Percentiles rank a stretch among this genome's conserved stretches.
phyloP scores from a whole-genome alignment of 2,797 vertebrate genomes.

The Macroramphosus scolopax region DNA sequence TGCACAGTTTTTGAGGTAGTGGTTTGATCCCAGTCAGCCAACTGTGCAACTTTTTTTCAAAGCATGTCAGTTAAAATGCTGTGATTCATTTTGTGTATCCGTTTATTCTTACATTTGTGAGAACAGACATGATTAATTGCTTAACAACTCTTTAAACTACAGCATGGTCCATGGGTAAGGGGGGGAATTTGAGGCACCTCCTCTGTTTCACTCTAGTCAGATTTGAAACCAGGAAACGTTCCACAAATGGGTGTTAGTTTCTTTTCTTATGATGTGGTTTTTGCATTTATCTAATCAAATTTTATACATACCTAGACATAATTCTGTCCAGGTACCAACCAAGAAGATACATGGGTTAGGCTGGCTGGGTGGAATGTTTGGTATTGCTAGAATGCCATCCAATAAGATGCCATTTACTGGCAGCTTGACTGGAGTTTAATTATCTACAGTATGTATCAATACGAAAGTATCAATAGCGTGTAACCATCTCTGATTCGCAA shows the following conservation, averaged over 20 bases:
- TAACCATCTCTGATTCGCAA: too few species aligned
- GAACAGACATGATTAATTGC: too few species aligned
- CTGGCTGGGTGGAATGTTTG: not conserved
- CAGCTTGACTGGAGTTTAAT: too few species aligned
- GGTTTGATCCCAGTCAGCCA: constrained; percentile 2
- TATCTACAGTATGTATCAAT: not conserved
- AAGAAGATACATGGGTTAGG: constrained; percentile 1
- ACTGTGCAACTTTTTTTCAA: not conserved
- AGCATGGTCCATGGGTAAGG: not conserved
- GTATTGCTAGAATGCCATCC: constrained; percentile 1
- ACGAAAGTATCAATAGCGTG: too few species aligned
- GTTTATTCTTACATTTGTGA: not conserved
- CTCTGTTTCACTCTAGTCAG: constrained; percentile 3
- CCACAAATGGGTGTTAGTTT: constrained; percentile 28
- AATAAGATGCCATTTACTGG: not conserved
- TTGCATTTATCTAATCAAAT: constrained; percentile 14
- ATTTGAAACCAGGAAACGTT: constrained; percentile 1
- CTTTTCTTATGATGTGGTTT: constrained; percentile 3
- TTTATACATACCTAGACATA: constrained; percentile 29
- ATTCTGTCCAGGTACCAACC: constrained; percentile 9
- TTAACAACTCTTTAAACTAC: not conserved
- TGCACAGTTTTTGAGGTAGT: not conserved
- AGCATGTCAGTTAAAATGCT: constrained; percentile 6
- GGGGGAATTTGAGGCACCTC: not conserved
- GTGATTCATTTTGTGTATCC: not conserved